These are phyloP conservation scores for Microctenopoma steveboyesi DNA, from an alignment of 2,797 vertebrate species.

Conservation along the genomic window DNA sequence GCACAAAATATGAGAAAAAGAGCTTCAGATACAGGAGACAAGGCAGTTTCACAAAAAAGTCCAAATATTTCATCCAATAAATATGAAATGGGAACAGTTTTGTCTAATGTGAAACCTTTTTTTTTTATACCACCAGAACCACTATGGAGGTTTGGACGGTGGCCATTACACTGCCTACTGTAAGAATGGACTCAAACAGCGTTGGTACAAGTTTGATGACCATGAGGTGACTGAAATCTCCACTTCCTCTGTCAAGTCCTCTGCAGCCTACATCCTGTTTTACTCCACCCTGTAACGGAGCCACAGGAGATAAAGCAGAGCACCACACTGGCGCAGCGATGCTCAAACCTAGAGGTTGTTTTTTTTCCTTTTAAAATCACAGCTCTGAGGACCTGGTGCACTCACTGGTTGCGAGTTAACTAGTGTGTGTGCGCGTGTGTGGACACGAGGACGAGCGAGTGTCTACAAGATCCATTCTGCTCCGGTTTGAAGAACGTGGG, in stretches of 20 bases:
- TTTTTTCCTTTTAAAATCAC: conserved; percentile 46
- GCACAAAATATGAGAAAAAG: neutral
- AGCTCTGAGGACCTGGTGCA: conserved; percentile 52
- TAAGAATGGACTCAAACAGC: conserved; percentile 89
- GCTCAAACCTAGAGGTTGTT: conserved; percentile 38
- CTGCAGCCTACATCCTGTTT: conserved; percentile 97
- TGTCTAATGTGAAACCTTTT: neutral
- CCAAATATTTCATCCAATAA: too few relatives aligned
- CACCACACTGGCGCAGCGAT: conserved; percentile 26
- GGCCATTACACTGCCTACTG: conserved; percentile 98
- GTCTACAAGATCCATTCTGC: conserved; percentile 18
- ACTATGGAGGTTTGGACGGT: conserved; percentile 95
- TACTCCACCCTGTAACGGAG: conserved; percentile 90
- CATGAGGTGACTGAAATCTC: conserved; percentile 96
- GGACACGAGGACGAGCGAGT: conserved; percentile 13
- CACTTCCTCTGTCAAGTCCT: conserved; percentile 91
- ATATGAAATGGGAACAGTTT: neutral
- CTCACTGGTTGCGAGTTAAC: conserved; percentile 20
- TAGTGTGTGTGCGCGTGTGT: conserved; percentile 14
- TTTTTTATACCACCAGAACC: conserved; percentile 85
- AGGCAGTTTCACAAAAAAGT: too few relatives aligned
- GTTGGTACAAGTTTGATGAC: conserved; percentile 98
- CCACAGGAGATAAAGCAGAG: conserved; percentile 62
- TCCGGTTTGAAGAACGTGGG: conserved; percentile 12
- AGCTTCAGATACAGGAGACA: neutral